A percentile compares a stretch with the other conserved stretches of the same genome.
Evolutionary conservation across 1,140 invertebrate genomes (phyloP).

Genomic region (Seison nebaliae): DNA sequence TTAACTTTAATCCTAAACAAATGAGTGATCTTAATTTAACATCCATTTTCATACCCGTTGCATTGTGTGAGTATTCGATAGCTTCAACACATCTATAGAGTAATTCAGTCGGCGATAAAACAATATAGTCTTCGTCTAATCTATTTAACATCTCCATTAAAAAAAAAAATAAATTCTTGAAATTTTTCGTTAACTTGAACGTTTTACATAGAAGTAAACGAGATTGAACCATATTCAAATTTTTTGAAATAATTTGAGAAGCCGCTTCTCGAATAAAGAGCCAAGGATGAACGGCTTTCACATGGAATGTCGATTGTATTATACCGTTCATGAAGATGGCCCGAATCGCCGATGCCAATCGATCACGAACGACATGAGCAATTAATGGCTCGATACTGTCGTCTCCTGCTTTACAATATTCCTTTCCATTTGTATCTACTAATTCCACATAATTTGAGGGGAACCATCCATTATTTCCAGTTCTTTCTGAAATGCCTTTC

Average conservation of each 20-base stretch:
- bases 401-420: slow-evolving; percentile 81
- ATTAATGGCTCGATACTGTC: slow-evolving; percentile 80
- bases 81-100: slow-evolving; percentile 54
- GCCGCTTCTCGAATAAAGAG: slow-evolving; percentile 48
- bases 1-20: slow-evolving; percentile 79
- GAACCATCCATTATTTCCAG: slow-evolving; percentile 91
- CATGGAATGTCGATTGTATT: slow-evolving; percentile 37
- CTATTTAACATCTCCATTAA: slow-evolving; percentile 20
- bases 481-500: slow-evolving; percentile 91
- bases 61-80: slow-evolving; percentile 75
- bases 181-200: too few relatives aligned
- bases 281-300: slow-evolving; percentile 85
- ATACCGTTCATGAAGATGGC: slow-evolving; percentile 82
- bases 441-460: slow-evolving; percentile 90
- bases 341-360: slow-evolving; percentile 66
- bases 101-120: slow-evolving; percentile 86
- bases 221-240: slow-evolving; percentile 90
- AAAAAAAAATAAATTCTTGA: slow-evolving; percentile 12
- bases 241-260: slow-evolving; percentile 73
- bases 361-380: slow-evolving; percentile 71
- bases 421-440: slow-evolving; percentile 68
- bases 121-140: slow-evolving; percentile 92
- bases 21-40: slow-evolving; percentile 76
- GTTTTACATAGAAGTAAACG: slow-evolving; percentile 86
- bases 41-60: slow-evolving; percentile 85